phyloP scores from a whole-genome alignment of 2,113 vertebrate genomes.

The Anarrhichthys ocellatus region DNA sequence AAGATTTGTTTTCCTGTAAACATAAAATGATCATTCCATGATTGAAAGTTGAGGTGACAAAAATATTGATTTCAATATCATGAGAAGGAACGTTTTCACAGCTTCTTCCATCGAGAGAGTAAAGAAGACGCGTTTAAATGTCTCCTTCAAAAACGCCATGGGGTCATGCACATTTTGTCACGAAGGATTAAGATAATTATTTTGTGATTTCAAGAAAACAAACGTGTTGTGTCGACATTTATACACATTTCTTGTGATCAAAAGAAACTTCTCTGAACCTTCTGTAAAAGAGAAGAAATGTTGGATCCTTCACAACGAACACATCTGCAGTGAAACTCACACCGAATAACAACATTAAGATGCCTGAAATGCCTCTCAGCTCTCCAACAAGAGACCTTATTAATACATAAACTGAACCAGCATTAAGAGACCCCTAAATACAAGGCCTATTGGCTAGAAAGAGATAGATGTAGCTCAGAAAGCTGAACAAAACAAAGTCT shows the following conservation, averaged over 20 bases:
- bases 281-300: neutral
- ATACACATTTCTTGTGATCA: neutral
- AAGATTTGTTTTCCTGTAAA: neutral
- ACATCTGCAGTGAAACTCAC: neutral
- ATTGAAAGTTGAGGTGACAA: neutral
- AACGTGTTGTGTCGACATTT: neutral
- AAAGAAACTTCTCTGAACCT: neutral
- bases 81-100: neutral
- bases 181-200: neutral
- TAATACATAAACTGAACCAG: neutral
- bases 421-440: neutral
- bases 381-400: neutral
- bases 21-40: neutral
- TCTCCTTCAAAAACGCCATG: neutral
- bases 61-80: neutral
- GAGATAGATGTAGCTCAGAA: neutral
- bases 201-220: neutral
- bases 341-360: neutral
- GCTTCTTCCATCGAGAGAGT: neutral
- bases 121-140: no score
- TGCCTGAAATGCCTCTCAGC: neutral
- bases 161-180: neutral
- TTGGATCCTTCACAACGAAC: neutral
- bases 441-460: neutral
- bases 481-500: neutral